phyloP scores from a whole-genome alignment of 2,113 vertebrate genomes.

The Hippocampus zosterae region DNA sequence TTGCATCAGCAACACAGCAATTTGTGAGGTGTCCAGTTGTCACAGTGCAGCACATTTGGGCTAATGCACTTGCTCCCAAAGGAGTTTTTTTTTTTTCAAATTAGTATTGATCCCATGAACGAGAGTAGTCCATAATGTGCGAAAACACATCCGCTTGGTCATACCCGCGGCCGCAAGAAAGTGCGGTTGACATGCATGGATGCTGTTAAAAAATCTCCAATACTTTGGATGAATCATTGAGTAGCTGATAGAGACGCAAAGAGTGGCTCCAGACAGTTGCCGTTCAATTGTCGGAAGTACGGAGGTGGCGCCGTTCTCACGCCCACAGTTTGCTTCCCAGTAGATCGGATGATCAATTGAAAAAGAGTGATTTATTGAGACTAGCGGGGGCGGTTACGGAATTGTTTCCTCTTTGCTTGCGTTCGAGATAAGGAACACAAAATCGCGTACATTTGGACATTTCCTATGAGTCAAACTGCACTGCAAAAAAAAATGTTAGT shows the following conservation, averaged over 20 bases:
- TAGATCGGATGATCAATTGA: constrained; percentile 12
- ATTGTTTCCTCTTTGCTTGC: constrained; percentile 14
- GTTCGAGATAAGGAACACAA: constrained; percentile 17
- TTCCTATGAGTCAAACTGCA: background rate
- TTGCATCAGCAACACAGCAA: background rate
- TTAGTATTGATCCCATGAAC: constrained; percentile 12
- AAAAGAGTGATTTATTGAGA: constrained; percentile 11
- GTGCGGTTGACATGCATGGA: background rate
- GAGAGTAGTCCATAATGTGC: constrained; percentile 12
- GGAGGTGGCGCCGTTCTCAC: constrained; percentile 6
- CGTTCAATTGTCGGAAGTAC: background rate
- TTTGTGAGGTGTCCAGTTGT: constrained; percentile 7
- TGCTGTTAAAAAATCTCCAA: background rate
- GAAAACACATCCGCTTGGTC: constrained; percentile 5
- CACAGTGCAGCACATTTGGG: background rate
- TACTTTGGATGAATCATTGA: constrained; percentile 2
- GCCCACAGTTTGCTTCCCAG: background rate
- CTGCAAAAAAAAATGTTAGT: background rate
- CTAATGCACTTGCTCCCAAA: constrained; percentile 13
- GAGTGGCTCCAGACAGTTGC: background rate
- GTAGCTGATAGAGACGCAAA: constrained; percentile 3
- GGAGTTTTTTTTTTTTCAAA: constrained; percentile 10
- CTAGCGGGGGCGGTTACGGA: constrained; percentile 3
- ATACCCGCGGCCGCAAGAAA: constrained; percentile 19
- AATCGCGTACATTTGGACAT: background rate